These are phyloP conservation scores for Portevinia maculata DNA, from an alignment of 2,888 invertebrate species.

Conservation along the genomic window DNA sequence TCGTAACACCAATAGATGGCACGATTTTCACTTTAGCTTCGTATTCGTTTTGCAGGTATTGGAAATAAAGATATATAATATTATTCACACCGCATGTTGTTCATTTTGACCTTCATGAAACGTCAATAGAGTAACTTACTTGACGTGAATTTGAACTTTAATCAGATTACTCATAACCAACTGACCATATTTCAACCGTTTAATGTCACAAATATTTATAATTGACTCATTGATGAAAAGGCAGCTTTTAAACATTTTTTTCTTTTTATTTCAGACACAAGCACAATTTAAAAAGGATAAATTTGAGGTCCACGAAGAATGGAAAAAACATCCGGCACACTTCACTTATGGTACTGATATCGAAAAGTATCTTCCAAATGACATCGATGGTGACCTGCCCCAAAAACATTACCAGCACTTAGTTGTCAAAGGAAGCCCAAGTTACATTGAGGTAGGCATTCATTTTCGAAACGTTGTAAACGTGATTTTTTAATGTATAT, in stretches of 20 bases:
- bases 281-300: constrained; percentile 42
- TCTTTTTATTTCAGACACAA: constrained; percentile 24
- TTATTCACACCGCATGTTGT: background rate
- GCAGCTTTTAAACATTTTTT: background rate
- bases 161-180: constrained; percentile 36
- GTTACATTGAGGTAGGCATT: constrained; percentile 13
- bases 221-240: constrained; percentile 24
- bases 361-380: constrained; percentile 3
- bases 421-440: constrained; percentile 14
- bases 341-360: constrained; percentile 10
- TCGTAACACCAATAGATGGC: constrained; percentile 52
- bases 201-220: constrained; percentile 16
- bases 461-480: background rate
- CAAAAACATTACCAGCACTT: background rate
- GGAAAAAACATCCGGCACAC: constrained; percentile 26
- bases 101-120: background rate
- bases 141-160: constrained; percentile 20
- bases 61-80: background rate
- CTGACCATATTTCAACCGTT: background rate
- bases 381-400: constrained; percentile 9
- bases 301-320: constrained; percentile 24
- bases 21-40: background rate
- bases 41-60: background rate
- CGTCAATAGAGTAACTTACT: background rate
- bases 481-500: background rate